Base-by-base conservation (phyloP, 1,140 invertebrate species). In the Saccostrea cuccullata region DNA sequence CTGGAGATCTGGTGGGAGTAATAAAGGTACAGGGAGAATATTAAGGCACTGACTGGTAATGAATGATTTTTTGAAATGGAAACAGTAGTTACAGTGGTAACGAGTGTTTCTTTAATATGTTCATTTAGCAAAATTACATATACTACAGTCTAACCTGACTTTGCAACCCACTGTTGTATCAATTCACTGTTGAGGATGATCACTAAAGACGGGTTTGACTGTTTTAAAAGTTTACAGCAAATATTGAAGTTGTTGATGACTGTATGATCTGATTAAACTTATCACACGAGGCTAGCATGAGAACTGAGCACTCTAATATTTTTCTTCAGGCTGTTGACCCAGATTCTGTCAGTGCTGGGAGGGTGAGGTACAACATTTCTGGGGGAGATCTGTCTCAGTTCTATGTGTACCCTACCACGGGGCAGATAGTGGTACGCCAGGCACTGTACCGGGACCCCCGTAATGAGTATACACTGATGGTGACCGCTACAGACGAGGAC, bases 401-500 rank as follows among this genome's bases (percentile, higher is more conserved):
- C 26, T 77, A 77, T 30, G 30, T 77, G 15, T 30, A 77, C 70
- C 70, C 70, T 36, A 77, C 9, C 23, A 30, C 23, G 23, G 70
- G 70, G 11, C 70, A 77, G 70, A 36, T 77, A 6, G 23, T 26
- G 70, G 12, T 77, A 36, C 70, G 70, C 11, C 23, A 36, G 70
- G 30, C 26, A 15, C 23, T 77, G 30, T 77, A 77, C 26, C 70
- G 30, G 70, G 70, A 77, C 26, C 70, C 13, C 26, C 70, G 70
- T 77, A 40, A 73, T 36, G 13, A 86, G 13, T 70, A 77, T 30
- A 77, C 70, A 30, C 70, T 87, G 47, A 82, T n/a, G 4, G 86
- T 87, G 55, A 30, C 86, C 1, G 86, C 55, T 17, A 87, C 47
- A 13, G 86, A 87, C 20, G 40, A 87, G 17, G 73, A 26, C 23